Percentiles rank a stretch among this genome's conserved stretches.
Conservation (phyloP, 2,113 vertebrate genomes). For the Actenoides lindsayi region DNA sequence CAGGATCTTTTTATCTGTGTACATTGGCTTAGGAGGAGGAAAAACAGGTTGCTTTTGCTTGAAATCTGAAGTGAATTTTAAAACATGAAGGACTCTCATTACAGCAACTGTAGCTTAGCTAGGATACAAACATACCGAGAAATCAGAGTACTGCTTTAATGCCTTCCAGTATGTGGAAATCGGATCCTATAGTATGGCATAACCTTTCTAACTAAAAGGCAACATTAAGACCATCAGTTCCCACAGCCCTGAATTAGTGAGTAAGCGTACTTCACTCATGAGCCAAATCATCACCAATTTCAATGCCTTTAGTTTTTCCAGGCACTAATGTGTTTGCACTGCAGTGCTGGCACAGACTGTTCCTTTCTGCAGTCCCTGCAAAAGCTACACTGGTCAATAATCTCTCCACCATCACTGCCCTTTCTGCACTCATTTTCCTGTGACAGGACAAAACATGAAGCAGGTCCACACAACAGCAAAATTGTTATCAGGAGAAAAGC, state of each 20-base stretch:
- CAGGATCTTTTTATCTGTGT: accelerated
- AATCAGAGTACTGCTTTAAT: neutral
- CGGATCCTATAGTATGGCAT: neutral
- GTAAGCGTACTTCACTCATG: accelerated
- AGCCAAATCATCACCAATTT: neutral
- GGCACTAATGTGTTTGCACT: neutral
- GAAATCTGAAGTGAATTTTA: neutral
- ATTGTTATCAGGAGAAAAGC: neutral
- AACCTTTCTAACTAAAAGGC: neutral
- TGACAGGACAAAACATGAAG: neutral
- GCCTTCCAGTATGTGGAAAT: neutral
- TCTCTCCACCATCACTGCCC: neutral
- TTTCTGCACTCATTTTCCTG: neutral
- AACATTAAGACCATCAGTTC: neutral
- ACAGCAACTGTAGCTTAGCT: neutral
- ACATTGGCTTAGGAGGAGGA: neutral
- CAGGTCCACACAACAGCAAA: neutral
- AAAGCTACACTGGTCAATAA: neutral
- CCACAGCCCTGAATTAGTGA: neutral
- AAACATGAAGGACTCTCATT: accelerated
- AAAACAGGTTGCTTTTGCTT: neutral
- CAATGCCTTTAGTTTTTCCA: neutral
- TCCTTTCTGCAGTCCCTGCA: neutral
- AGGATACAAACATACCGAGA: neutral
- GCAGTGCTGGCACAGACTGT: neutral